Conservation (phyloP, 2,797 vertebrate genomes). For the Falco rusticolus region DNA sequence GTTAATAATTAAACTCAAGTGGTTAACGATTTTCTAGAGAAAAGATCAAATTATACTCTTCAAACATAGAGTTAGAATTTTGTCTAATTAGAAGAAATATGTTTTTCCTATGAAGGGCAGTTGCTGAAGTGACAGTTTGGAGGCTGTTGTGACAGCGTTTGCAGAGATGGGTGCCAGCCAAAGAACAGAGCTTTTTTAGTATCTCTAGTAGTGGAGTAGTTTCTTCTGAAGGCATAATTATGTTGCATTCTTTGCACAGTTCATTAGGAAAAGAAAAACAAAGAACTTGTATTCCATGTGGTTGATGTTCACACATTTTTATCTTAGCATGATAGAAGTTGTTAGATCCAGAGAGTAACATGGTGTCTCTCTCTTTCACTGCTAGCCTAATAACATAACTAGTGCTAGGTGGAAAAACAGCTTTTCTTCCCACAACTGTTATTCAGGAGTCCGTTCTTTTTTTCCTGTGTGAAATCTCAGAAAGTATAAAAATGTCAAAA, state of each 20-base stretch:
- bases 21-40: constrained; percentile 50
- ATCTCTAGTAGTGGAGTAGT: not conserved
- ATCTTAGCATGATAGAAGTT: not conserved
- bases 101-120: constrained; percentile 50
- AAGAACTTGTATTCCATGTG: constrained; percentile 35
- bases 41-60: constrained; percentile 54
- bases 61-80: constrained; percentile 36
- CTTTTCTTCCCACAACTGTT: constrained; percentile 9
- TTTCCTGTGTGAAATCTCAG: not conserved
- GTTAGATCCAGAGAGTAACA: not conserved
- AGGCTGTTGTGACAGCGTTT: constrained; percentile 58
- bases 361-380: not conserved
- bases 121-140: constrained; percentile 58
- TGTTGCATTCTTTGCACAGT: constrained; percentile 7
- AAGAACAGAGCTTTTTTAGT: constrained; percentile 33
- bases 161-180: constrained; percentile 53
- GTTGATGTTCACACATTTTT: constrained; percentile 36
- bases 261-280: constrained; percentile 52
- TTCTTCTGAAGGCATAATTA: constrained; percentile 42
- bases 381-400: not conserved
- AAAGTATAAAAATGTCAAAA: not conserved
- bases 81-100: constrained; percentile 61
- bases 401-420: not conserved
- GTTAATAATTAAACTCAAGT: constrained; percentile 56
- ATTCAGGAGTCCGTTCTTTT: not conserved